Percentiles rank a stretch among this genome's conserved stretches.
Conservation (phyloP, 2,888 invertebrate species). For the Poecilobothrus nobilitatus region DNA sequence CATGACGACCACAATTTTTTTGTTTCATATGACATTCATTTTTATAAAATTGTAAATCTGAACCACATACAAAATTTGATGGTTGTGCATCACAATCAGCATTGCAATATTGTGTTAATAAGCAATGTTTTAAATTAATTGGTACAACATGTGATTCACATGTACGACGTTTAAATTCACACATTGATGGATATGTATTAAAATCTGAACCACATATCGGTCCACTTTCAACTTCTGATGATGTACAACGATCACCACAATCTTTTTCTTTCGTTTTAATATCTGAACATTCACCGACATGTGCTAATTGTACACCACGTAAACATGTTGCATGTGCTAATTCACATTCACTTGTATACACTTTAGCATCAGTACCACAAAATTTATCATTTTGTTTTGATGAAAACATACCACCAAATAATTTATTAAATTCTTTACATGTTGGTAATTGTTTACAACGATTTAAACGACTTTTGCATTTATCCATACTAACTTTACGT, state of each 20-base stretch:
- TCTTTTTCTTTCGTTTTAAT: conserved; percentile 48
- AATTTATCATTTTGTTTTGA: conserved; percentile 63
- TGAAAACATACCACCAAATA: conserved; percentile 45
- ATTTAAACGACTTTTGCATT: conserved; percentile 63
- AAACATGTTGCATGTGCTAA: conserved; percentile 76
- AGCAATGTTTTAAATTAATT: conserved; percentile 74
- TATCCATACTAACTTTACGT: conserved; percentile 55
- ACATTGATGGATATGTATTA: conserved; percentile 78
- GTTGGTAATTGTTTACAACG: conserved; percentile 68
- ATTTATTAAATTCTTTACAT: conserved; percentile 47
- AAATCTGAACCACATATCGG: conserved; percentile 87
- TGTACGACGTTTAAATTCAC: conserved; percentile 71
- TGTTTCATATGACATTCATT: conserved; percentile 87
- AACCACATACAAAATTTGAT: conserved; percentile 75
- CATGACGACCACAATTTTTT: conserved; percentile 84
- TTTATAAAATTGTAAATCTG: conserved; percentile 81
- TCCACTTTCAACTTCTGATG: conserved; percentile 51
- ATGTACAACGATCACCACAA: conserved; percentile 50
- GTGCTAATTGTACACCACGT: conserved; percentile 77
- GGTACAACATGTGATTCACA: conserved; percentile 80
- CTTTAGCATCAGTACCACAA: conserved; percentile 83
- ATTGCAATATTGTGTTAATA: conserved; percentile 75
- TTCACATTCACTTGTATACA: conserved; percentile 75
- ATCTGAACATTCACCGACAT: conserved; percentile 76
- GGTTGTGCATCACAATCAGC: conserved; percentile 50